Conservation (phyloP, 2,113 vertebrate genomes). For the Maccullochella peelii region DNA sequence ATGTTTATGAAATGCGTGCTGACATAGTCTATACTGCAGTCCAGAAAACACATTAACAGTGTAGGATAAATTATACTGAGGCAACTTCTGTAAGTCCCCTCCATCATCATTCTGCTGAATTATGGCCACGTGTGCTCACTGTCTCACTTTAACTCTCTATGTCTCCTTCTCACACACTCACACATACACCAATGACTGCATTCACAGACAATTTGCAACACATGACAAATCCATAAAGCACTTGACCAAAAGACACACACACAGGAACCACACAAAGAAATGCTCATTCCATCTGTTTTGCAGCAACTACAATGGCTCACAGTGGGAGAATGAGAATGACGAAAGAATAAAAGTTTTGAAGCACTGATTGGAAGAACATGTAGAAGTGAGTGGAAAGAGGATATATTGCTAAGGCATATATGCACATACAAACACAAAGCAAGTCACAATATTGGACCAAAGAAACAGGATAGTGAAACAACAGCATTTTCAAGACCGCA, state of each 20-base stretch:
- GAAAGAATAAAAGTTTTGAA: constrained; percentile 23
- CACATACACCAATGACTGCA: constrained; percentile 20
- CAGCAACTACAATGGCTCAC: constrained; percentile 16
- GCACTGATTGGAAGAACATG: constrained; percentile 48
- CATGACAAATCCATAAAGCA: constrained; percentile 61
- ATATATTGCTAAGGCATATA: not conserved
- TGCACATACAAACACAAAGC: not conserved
- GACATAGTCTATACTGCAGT: constrained; percentile 53
- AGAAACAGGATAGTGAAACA: not conserved
- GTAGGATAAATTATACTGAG: constrained; percentile 22
- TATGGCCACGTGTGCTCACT: not conserved
- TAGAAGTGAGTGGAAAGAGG: constrained; percentile 32
- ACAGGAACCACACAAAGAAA: not conserved
- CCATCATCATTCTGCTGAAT: constrained; percentile 15
- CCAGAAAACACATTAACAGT: constrained; percentile 30
- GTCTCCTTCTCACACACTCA: not conserved
- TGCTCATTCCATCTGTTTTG: constrained; percentile 22
- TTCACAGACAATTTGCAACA: constrained; percentile 46
- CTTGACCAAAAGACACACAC: constrained; percentile 44
- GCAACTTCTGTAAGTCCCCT: constrained; percentile 17
- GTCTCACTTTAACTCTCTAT: not conserved
- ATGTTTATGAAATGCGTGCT: constrained; percentile 43
- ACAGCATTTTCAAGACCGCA: not conserved
- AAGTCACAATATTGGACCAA: not conserved
- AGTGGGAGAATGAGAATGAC: constrained; percentile 5